Evolutionary conservation across 2,797 vertebrate species (phyloP).

Genomic region (Hydrophis major): DNA sequence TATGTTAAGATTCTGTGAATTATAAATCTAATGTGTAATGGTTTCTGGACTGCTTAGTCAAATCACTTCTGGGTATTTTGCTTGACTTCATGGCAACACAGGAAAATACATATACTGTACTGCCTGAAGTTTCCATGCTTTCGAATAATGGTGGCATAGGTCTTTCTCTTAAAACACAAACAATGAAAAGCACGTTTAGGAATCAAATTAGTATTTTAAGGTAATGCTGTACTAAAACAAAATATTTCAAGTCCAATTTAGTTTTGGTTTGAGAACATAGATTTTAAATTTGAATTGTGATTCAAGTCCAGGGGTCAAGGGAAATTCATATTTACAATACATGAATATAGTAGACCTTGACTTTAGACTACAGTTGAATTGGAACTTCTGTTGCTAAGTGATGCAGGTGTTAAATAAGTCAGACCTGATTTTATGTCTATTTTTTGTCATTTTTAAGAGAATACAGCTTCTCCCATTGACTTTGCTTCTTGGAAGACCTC

Average conservation of each 20-base stretch:
- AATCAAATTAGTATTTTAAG: neutral
- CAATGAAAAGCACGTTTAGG: neutral
- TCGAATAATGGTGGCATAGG: neutral
- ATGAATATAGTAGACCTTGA: neutral
- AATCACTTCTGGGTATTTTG: neutral
- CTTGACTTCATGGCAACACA: neutral
- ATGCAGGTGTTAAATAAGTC: neutral
- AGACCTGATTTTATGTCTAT: neutral
- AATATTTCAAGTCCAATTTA: neutral
- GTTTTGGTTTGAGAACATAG: neutral
- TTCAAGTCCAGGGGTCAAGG: neutral
- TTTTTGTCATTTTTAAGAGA: neutral
- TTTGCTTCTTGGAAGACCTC: neutral
- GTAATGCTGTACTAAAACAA: neutral
- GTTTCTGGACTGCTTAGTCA: neutral
- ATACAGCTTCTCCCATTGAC: neutral
- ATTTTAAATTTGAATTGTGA: neutral
- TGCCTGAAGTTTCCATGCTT: neutral
- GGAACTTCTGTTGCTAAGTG: neutral
- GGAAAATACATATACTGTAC: neutral
- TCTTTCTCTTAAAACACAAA: neutral
- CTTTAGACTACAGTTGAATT: neutral
- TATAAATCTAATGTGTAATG: neutral
- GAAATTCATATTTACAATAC: neutral
- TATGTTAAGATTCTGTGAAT: neutral